Base-by-base conservation (phyloP, 2,888 invertebrate genomes). In the Enchytraeus crypticus region DNA sequence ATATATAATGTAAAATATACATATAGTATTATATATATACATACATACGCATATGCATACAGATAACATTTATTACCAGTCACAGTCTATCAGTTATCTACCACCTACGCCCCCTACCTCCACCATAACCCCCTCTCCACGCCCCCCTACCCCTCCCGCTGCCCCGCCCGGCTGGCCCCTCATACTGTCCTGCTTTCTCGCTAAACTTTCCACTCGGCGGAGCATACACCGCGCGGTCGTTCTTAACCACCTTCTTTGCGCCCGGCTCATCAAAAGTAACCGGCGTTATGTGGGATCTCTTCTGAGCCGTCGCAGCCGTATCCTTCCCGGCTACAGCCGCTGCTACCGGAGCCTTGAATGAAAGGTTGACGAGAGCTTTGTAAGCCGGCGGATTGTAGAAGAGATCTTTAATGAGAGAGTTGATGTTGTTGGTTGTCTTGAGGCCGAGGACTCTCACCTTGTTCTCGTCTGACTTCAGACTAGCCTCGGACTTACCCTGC, bases 311-410 rank as follows among this genome's bases (percentile, higher is more conserved):
- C 26, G 8, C 21, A 23, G 49, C 14, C 14, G 49, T 23, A n/a
- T n/a, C n/a, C n/a, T n/a, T n/a, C n/a, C n/a, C n/a, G n/a, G n/a
- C n/a, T n/a, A n/a, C n/a, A n/a, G n/a, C n/a, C 14, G 14, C 21
- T 8, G 38, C 38, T 8, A 38, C 38, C 8, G 49, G 8, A 5
- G 49, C 5, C 71, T 74, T 76, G 78, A 79, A 80, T 60, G 79
- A 79, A 26, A 78, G 67, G 26, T 70, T 73, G 55, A 79, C 62
- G 26, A 68, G 60, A 46, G 74, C 88, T 77, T 92, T 93, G 80
- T 90, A 95, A 71, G 89, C 87, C 5, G 96, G 96, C 18, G 95
- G 92, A 60, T 88, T 87, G 78, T 92, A 90, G 82, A 96, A 95
- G 68, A 96, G 83, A 81, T 96, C 96, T 77, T 90, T 88, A 67